Conservation (phyloP, 1,140 invertebrate species). For the Calliphora vicina region DNA sequence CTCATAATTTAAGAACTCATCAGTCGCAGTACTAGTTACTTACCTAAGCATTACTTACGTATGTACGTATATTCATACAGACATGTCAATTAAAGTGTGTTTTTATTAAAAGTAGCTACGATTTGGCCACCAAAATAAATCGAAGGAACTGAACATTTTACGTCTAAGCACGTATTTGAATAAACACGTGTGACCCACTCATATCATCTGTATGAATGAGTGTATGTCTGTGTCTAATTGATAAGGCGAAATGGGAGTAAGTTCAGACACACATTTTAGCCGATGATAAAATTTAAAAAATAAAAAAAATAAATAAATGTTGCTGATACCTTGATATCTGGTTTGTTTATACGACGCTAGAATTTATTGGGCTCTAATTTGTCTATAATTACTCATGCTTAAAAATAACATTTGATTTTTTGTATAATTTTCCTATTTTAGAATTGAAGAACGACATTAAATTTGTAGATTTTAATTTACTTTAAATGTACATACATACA, state of each 20-base stretch:
- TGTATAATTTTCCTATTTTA: background rate
- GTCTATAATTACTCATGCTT: background rate
- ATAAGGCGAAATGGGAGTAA: background rate
- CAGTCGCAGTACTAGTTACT: background rate
- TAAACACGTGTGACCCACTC: conserved; percentile 12
- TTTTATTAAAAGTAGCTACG: no score
- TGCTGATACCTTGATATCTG: background rate
- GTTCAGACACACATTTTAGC: background rate
- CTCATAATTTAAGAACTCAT: background rate
- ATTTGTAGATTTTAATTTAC: background rate
- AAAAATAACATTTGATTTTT: background rate
- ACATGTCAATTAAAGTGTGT: no score
- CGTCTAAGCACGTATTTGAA: background rate
- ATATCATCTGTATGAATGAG: background rate
- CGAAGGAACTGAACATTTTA: background rate
- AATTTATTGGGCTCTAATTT: background rate
- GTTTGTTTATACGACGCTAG: background rate
- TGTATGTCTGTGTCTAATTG: background rate
- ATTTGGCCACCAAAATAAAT: background rate
- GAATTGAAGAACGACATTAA: background rate
- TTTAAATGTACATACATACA: no score
- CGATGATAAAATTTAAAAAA: background rate
- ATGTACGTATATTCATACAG: no score
- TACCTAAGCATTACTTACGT: no score
- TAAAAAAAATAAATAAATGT: background rate